Evolutionary conservation across 2,113 vertebrate genomes (phyloP).

Genomic region (Zonotrichia leucophrys): DNA sequence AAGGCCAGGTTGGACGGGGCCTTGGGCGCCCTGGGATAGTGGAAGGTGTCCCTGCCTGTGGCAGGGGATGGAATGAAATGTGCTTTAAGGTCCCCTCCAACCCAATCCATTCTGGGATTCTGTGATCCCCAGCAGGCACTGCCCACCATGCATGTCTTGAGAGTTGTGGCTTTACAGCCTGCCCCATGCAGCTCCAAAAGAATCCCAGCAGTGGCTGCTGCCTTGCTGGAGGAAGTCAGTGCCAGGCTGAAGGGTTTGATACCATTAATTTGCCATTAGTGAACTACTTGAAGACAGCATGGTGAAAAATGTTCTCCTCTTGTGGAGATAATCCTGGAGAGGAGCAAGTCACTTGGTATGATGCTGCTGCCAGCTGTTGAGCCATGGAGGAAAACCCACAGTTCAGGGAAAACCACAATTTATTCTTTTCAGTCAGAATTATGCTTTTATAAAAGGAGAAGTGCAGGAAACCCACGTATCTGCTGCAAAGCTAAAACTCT

Average conservation of each 20-base stretch:
- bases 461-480: background rate
- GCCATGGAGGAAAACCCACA: rapidly evolving
- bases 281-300: background rate
- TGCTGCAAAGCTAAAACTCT: background rate
- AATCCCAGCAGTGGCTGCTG: background rate
- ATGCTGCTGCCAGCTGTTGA: background rate
- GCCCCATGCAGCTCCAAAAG: rapidly evolving
- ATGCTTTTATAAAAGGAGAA: background rate
- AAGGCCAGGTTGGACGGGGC: rapidly evolving
- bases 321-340: rapidly evolving
- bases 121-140: background rate
- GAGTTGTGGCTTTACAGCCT: background rate
- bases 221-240: too few relatives aligned
- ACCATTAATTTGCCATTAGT: rapidly evolving
- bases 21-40: background rate
- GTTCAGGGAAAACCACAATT: background rate
- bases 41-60: background rate
- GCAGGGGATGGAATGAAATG: background rate
- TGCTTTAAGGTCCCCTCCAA: background rate
- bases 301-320: background rate
- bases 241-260: background rate
- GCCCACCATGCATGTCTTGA: rapidly evolving
- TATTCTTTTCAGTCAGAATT: background rate
- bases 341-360: rapidly evolving
- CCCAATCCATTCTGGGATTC: background rate